These are phyloP conservation scores for Acrobasis suavella DNA, from an alignment of 2,888 invertebrate species.

Conservation along the genomic window DNA sequence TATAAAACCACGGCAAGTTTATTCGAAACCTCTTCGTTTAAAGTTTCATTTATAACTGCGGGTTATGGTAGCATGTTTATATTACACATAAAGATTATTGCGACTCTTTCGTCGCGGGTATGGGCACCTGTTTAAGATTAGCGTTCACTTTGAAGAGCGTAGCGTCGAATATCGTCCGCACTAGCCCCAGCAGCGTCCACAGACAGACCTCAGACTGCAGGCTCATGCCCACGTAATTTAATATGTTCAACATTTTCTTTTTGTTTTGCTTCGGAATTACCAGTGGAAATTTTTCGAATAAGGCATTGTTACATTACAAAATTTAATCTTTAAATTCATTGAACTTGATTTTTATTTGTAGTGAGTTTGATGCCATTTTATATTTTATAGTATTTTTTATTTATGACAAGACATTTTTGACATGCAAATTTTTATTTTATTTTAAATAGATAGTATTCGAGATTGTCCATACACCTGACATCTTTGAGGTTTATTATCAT, in stretches of 20 bases:
- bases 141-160: constrained; percentile 80
- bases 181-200: constrained; percentile 76
- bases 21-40: not conserved
- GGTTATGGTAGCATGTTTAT: not conserved
- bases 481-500: too few species aligned
- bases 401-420: not conserved
- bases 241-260: constrained; percentile 60
- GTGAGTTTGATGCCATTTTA: not conserved
- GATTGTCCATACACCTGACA: too few species aligned
- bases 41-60: not conserved
- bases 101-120: constrained; percentile 32
- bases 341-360: not conserved
- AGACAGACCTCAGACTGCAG: constrained; percentile 77
- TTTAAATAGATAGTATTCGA: too few species aligned
- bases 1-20: not conserved
- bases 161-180: constrained; percentile 78
- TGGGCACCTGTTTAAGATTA: constrained; percentile 75
- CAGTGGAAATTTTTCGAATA: not conserved
- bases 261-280: not conserved
- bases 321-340: not conserved
- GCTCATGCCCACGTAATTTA: constrained; percentile 73
- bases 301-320: not conserved
- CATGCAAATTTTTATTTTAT: too few species aligned
- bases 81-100: not conserved
- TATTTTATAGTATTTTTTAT: not conserved